Percentiles rank a stretch among this genome's conserved stretches.
These are phyloP conservation scores for Drosophila repletoides DNA, from an alignment of 1,140 invertebrate genomes.

Conservation along the genomic window DNA sequence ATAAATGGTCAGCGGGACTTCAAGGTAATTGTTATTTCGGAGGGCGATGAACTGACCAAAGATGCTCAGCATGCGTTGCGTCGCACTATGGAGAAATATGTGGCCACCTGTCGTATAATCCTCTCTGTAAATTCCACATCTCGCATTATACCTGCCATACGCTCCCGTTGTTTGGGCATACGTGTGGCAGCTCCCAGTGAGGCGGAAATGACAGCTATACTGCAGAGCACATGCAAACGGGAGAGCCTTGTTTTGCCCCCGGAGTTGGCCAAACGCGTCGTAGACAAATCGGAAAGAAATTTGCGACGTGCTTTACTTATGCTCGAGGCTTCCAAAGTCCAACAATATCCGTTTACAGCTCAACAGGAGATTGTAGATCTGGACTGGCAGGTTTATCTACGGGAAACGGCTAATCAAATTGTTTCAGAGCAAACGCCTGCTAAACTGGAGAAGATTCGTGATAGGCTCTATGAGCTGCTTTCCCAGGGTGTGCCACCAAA, in stretches of 20 bases:
- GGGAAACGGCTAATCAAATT: conserved; percentile 94
- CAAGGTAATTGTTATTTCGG: conserved; percentile 97
- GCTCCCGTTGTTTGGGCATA: conserved; percentile 95
- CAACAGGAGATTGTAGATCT: conserved; percentile 93
- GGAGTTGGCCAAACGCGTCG: conserved; percentile 91
- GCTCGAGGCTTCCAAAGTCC: conserved; percentile 96
- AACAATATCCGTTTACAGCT: conserved; percentile 93
- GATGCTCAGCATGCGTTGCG: conserved; percentile 99
- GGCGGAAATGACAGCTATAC: conserved; percentile 89
- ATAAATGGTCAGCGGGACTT: conserved; percentile 93
- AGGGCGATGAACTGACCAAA: conserved; percentile 97
- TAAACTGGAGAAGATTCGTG: conserved; percentile 92
- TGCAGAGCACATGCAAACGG: conserved; percentile 91
- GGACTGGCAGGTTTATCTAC: conserved; percentile 96
- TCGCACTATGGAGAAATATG: conserved; percentile 99
- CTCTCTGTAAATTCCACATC: conserved; percentile 97
- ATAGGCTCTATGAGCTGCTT: conserved; percentile 95
- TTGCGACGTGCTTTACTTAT: conserved; percentile 96
- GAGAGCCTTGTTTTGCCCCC: conserved; percentile 91
- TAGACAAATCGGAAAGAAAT: conserved; percentile 93
- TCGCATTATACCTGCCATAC: conserved; percentile 96
- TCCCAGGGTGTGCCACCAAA: conserved; percentile 97
- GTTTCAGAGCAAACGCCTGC: conserved; percentile 93
- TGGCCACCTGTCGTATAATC: conserved; percentile 96
- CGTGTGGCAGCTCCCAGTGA: conserved; percentile 93